Conservation (phyloP, 2,797 vertebrate species). For the Pyrocephalus nanus region DNA sequence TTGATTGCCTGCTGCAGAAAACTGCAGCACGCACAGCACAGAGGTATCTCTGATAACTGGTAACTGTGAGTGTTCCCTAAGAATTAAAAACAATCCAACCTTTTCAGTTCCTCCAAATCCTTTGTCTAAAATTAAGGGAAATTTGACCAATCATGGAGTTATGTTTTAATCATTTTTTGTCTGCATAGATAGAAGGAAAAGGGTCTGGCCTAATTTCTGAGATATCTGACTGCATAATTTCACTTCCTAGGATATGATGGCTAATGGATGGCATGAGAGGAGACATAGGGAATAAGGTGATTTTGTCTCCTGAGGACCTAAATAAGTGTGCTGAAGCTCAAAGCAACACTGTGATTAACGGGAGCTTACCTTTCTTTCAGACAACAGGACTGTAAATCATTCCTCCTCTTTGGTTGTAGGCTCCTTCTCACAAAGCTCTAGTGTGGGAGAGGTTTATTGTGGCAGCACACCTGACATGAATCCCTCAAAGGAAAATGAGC, state of each 20-base stretch:
- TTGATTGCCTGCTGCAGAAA: not conserved
- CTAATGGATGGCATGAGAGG: not conserved
- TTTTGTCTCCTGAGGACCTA: not conserved
- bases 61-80: not conserved
- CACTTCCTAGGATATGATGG: not conserved
- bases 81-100: not conserved
- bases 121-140: not conserved
- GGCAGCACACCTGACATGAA: not conserved
- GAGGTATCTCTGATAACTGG: not conserved
- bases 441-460: not conserved
- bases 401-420: not conserved
- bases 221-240: not conserved
- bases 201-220: not conserved
- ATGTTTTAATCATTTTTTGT: not conserved
- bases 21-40: accelerated
- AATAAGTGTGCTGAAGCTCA: not conserved
- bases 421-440: not conserved
- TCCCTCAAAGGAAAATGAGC: not conserved
- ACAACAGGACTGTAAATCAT: not conserved
- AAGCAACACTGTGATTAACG: not conserved
- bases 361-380: not conserved
- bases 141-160: accelerated
- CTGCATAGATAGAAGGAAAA: not conserved
- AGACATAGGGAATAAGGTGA: not conserved
- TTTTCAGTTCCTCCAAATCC: not conserved